Evolutionary conservation across 2,113 vertebrate genomes (phyloP).

Genomic region (Entelurus aequoreus): DNA sequence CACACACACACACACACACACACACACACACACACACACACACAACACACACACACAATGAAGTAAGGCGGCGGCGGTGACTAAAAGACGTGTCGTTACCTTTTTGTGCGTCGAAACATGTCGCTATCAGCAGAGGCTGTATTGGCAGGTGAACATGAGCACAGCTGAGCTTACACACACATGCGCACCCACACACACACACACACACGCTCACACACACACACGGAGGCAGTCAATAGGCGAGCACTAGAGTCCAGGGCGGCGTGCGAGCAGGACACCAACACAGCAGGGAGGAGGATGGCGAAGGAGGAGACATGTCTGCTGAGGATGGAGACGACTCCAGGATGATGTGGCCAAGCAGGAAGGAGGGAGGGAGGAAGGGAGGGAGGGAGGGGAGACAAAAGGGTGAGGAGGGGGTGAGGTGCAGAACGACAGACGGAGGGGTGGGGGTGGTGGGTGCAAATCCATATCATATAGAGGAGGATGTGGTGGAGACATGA

Average conservation of each 20-base stretch:
- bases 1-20: conserved; percentile 16
- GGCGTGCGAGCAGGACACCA: conserved; percentile 57
- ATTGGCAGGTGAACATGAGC: conserved; percentile 60
- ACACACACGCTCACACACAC: conserved; percentile 19
- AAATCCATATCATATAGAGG: background rate
- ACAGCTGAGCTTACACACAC: conserved; percentile 45
- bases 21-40: no score
- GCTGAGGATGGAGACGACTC: conserved; percentile 10
- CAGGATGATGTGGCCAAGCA: conserved; percentile 68
- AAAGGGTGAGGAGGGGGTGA: background rate
- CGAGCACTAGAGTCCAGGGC: conserved; percentile 50
- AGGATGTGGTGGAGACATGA: conserved; percentile 3
- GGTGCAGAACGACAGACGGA: conserved; percentile 6
- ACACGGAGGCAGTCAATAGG: conserved; percentile 57
- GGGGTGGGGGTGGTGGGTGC: conserved; percentile 1
- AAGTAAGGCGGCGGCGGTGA: conserved; percentile 23
- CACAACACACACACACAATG: no score
- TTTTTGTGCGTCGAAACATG: conserved; percentile 82
- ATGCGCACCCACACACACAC: conserved; percentile 13
- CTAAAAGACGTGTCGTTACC: conserved; percentile 60
- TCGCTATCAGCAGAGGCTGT: conserved; percentile 58
- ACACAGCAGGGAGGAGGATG: conserved; percentile 7
- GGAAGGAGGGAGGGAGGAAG: conserved; percentile 55
- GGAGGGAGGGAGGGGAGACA: conserved; percentile 7
- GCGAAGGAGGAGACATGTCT: conserved; percentile 19